These are phyloP conservation scores for Saguinus midas DNA, from an alignment of 2,113 vertebrate species.

Conservation along the genomic window DNA sequence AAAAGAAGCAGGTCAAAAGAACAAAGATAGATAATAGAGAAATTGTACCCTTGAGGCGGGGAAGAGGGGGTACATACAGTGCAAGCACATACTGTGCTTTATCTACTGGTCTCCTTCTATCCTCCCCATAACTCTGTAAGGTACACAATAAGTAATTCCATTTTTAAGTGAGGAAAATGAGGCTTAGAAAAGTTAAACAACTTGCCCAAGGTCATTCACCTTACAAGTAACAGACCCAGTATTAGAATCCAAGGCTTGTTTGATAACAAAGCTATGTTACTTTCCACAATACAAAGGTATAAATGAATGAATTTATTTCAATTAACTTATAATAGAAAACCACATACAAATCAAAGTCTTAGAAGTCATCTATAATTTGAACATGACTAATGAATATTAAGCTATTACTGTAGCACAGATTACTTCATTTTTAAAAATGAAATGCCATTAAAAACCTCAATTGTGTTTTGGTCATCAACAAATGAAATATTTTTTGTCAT, in stretches of 20 bases:
- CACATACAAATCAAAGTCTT: neutral
- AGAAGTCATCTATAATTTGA: neutral
- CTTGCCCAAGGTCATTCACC: neutral
- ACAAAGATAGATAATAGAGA: neutral
- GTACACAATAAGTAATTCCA: neutral
- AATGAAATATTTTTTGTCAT: conserved; percentile 21
- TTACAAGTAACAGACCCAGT: neutral
- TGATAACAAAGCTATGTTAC: conserved; percentile 3
- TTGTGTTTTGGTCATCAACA: neutral
- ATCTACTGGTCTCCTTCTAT: neutral
- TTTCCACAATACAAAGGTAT: neutral
- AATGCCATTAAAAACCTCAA: neutral
- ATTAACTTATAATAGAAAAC: conserved; percentile 11
- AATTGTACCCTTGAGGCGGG: neutral
- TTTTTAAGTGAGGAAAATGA: neutral
- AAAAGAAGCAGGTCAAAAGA: neutral
- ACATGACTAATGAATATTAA: neutral
- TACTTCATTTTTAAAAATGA: conserved; percentile 38
- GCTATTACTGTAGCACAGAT: neutral
- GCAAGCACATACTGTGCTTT: neutral
- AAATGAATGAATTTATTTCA: conserved; percentile 2
- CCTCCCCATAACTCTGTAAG: neutral
- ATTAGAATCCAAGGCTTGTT: neutral
- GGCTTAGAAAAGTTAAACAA: neutral
- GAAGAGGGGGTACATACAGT: neutral